Evolutionary conservation across 2,797 vertebrate genomes (phyloP), one percentile per base, ranked within the genome.

Genomic region (Orestias chungarensis): DNA sequence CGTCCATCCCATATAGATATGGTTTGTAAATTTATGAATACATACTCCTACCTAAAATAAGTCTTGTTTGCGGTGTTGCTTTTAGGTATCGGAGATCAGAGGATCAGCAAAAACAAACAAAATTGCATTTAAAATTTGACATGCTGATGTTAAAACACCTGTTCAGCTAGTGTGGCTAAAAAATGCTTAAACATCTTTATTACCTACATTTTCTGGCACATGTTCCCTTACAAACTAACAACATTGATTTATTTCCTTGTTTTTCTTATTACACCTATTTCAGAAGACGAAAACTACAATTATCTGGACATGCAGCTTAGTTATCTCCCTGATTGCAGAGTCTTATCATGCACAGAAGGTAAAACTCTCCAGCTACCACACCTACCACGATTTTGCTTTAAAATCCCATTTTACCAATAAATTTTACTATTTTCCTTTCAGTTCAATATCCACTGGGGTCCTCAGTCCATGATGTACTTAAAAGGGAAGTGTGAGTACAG

Each of bases 401-500:
- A 29, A 18, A 14, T 17, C 1, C 0, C 17, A 0, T 43, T 6
- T n/a, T 14, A 73, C 57, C 23, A 9, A 0, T 29, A 33, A 66
- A 40, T 68, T 2, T 43, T 65, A 10, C 69, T 8, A 59, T 10
- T 78, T 29, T 81, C 8, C 25, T 40, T 67, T 69, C 79, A 93
- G 82, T 82, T 92, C 35, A 90, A 93, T 31, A 59, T 93, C 75
- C 93, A 93, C 89, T 95, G 94, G 94, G 89, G 94, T 47, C 94
- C 94, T 66, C 94, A 95, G 87, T 94, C 94, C 74, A 95, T 94
- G 94, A 93, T 95, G 89, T 95, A 95, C 77, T 71, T 95, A 55
- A 95, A 95, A 85, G 94, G 94, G 55, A 94, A 94, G 87, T 91
- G 94, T 95, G 82, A 94, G 94, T 92, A 50, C 25, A 38, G 64